phyloP scores from a whole-genome alignment of 1,140 invertebrate genomes.

The Arion vulgaris region DNA sequence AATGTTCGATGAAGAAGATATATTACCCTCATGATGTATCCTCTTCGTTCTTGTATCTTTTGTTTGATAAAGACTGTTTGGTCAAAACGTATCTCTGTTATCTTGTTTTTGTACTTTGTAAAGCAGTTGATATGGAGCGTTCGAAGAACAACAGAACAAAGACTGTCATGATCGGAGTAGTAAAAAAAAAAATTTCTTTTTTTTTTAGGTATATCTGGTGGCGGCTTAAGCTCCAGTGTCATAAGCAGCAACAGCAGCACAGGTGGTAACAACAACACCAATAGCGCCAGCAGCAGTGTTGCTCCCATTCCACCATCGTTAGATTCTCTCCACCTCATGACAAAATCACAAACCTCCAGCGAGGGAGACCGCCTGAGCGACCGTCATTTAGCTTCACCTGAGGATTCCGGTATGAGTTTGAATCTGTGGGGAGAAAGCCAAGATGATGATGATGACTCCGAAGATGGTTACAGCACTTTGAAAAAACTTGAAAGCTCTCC shows the following conservation, averaged over 20 bases:
- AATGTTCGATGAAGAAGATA: too few species aligned
- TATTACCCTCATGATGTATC: too few species aligned
- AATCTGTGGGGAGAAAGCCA: slow-evolving; percentile 11
- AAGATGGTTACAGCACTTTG: slow-evolving; percentile 46
- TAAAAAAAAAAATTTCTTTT: not conserved
- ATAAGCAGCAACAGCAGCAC: slow-evolving; percentile 32
- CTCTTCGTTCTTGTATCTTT: too few species aligned
- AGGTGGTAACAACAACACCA: slow-evolving; percentile 12
- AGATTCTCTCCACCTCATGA: slow-evolving; percentile 61
- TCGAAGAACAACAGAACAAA: too few species aligned
- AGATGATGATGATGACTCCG: slow-evolving; percentile 40
- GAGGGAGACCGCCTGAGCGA: slow-evolving; percentile 43
- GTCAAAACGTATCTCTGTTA: too few species aligned
- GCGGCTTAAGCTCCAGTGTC: slow-evolving; percentile 26
- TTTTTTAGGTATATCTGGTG: slow-evolving; percentile 29
- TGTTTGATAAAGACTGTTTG: too few species aligned
- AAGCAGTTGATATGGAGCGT: too few species aligned
- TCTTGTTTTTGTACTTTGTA: too few species aligned
- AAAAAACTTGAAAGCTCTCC: slow-evolving; percentile 37
- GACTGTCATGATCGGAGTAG: too few species aligned
- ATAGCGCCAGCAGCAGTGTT: slow-evolving; percentile 6
- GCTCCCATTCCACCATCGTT: slow-evolving; percentile 61
- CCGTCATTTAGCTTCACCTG: slow-evolving; percentile 41
- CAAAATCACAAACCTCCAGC: slow-evolving; percentile 47
- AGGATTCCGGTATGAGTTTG: slow-evolving; percentile 27